Evolutionary conservation across 2,797 vertebrate genomes (phyloP).

Genomic region (Lerista edwardsae): DNA sequence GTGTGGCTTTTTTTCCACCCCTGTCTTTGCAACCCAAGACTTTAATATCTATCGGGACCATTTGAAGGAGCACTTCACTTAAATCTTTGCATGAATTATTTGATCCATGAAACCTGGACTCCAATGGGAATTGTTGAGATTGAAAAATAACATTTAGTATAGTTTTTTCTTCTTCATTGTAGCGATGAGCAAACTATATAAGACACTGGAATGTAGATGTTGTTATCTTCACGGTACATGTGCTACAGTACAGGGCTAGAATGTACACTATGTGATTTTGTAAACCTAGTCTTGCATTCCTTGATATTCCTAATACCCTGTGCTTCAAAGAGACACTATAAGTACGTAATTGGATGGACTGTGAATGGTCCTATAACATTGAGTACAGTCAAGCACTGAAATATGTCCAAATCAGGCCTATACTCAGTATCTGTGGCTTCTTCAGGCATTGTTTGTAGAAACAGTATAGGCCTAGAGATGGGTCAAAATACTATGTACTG

Average conservation of each 20-base stretch:
- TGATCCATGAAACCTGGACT: background rate
- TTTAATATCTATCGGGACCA: background rate
- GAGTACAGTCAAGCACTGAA: background rate
- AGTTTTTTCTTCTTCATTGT: background rate
- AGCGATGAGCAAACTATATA: background rate
- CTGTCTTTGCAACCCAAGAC: background rate
- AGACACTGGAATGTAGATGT: conserved; percentile 1
- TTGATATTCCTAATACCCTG: background rate
- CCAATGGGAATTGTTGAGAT: background rate
- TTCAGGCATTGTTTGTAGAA: background rate
- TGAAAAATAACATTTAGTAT: background rate
- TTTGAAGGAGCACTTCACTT: background rate
- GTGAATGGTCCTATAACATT: background rate
- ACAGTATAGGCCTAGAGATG: background rate
- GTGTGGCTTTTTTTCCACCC: background rate
- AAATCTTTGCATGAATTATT: background rate
- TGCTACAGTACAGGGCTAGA: background rate
- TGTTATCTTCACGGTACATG: background rate
- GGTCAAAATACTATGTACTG: background rate
- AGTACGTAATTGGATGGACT: background rate
- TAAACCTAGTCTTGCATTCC: background rate
- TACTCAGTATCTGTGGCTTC: background rate
- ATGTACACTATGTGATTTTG: conserved; percentile 18
- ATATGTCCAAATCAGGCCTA: background rate
- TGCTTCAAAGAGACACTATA: conserved; percentile 8